A percentile compares a stretch with the other conserved stretches of the same genome.
phyloP scores from a whole-genome alignment of 1,140 invertebrate genomes.

The Rhysida immarginata region DNA sequence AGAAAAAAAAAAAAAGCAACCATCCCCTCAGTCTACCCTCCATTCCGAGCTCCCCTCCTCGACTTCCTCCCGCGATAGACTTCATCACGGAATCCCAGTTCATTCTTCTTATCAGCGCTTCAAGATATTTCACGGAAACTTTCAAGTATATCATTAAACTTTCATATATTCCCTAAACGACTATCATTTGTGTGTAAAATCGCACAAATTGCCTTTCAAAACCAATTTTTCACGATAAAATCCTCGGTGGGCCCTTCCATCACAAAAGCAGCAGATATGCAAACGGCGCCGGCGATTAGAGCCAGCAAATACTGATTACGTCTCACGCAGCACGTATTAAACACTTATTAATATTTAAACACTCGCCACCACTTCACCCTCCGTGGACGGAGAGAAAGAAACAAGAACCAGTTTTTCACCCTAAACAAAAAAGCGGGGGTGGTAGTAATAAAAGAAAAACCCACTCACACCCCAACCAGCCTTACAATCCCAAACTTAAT shows the following conservation, averaged over 20 bases:
- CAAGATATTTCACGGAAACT: slow-evolving; percentile 9
- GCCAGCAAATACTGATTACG: neutral
- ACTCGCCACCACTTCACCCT: no score
- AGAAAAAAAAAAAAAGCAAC: neutral
- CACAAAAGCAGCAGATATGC: slow-evolving; percentile 9
- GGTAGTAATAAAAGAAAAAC: no score
- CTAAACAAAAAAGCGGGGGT: neutral
- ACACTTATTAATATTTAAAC: slow-evolving; percentile 7
- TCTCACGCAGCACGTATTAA: neutral
- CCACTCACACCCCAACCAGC: no score
- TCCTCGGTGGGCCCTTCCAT: slow-evolving; percentile 10
- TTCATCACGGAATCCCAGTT: slow-evolving; percentile 3
- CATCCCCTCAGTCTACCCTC: neutral
- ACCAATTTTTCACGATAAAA: slow-evolving; percentile 12
- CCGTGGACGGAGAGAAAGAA: no score
- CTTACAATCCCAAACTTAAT: no score
- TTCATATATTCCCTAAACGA: slow-evolving; percentile 11
- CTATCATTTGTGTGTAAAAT: slow-evolving; percentile 12
- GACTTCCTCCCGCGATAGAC: no score
- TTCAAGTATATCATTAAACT: slow-evolving; percentile 11
- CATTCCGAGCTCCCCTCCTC: no score
- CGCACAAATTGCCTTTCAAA: slow-evolving; percentile 12
- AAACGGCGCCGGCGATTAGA: slow-evolving; percentile 5
- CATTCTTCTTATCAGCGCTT: slow-evolving; percentile 10
- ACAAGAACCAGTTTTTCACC: no score